Conservation (phyloP, 2,888 invertebrate species). For the Folsomia candida region DNA sequence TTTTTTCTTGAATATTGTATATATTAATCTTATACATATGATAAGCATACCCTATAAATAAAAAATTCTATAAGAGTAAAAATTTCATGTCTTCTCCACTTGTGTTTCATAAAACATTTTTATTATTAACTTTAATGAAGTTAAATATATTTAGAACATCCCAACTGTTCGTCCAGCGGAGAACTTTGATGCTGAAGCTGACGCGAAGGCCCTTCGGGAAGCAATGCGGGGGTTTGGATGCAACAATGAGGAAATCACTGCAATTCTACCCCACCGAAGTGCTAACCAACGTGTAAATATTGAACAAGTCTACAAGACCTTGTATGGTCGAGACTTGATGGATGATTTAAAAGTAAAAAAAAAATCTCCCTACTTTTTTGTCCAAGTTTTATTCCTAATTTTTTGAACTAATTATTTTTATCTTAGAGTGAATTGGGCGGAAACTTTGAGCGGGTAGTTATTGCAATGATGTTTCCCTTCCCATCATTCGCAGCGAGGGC, state of each 20-base stretch:
- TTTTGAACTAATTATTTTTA: no score
- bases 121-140: neutral
- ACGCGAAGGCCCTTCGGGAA: conserved; percentile 43
- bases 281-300: conserved; percentile 45
- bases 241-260: conserved; percentile 45
- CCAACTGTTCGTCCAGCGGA: conserved; percentile 41
- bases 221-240: conserved; percentile 50
- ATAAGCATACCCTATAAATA: no score
- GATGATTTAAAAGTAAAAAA: conserved; percentile 54
- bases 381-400: no score
- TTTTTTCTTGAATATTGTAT: no score
- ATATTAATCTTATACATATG: no score
- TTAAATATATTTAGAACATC: conserved; percentile 46
- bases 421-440: conserved; percentile 56
- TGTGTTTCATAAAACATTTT: neutral
- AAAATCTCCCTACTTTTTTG: no score
- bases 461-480: conserved; percentile 56
- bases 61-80: no score
- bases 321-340: conserved; percentile 52
- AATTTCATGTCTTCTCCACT: neutral
- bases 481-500: conserved; percentile 56
- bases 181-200: conserved; percentile 46
- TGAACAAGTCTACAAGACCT: conserved; percentile 45
- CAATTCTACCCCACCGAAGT: conserved; percentile 42
- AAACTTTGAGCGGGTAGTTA: conserved; percentile 56